phyloP scores from a whole-genome alignment of 2,797 vertebrate species.

The Halcyon leucocephala region DNA sequence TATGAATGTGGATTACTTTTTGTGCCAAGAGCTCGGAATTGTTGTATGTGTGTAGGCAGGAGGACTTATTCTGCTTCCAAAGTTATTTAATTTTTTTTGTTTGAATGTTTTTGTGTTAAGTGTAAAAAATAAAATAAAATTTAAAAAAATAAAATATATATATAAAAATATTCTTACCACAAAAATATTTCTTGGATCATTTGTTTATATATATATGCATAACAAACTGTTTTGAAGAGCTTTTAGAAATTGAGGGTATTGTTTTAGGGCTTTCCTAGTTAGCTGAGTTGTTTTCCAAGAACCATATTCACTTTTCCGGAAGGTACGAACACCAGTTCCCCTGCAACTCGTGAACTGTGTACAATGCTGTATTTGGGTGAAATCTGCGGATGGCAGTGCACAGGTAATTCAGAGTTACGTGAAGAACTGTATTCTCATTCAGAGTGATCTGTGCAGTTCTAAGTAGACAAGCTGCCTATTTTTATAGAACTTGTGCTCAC shows the following conservation, averaged over 20 bases:
- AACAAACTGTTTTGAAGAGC: background rate
- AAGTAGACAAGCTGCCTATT: slow-evolving; percentile 38
- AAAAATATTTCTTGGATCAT: slow-evolving; percentile 57
- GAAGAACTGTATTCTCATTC: slow-evolving; percentile 46
- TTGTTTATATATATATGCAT: slow-evolving; percentile 31
- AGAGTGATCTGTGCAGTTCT: slow-evolving; percentile 35
- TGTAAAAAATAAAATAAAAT: slow-evolving; percentile 83
- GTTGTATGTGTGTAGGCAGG: slow-evolving; percentile 87
- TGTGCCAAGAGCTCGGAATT: slow-evolving; percentile 90
- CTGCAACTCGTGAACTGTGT: slow-evolving; percentile 1
- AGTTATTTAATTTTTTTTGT: slow-evolving; percentile 88
- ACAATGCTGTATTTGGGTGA: background rate
- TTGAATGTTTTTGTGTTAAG: slow-evolving; percentile 85
- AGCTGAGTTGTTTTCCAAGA: background rate
- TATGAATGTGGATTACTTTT: slow-evolving; percentile 87
- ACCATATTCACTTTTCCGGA: background rate
- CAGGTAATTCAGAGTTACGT: background rate
- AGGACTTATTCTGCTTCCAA: slow-evolving; percentile 83
- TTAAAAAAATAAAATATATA: slow-evolving; percentile 76
- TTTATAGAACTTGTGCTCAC: background rate
- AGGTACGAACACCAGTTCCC: background rate
- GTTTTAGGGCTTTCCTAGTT: slow-evolving; percentile 16
- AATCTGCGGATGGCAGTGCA: background rate
- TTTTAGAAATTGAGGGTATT: background rate
- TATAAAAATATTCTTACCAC: slow-evolving; percentile 85